Base-by-base conservation (phyloP, 2,797 vertebrate species). In the Diplodus sargus region DNA sequence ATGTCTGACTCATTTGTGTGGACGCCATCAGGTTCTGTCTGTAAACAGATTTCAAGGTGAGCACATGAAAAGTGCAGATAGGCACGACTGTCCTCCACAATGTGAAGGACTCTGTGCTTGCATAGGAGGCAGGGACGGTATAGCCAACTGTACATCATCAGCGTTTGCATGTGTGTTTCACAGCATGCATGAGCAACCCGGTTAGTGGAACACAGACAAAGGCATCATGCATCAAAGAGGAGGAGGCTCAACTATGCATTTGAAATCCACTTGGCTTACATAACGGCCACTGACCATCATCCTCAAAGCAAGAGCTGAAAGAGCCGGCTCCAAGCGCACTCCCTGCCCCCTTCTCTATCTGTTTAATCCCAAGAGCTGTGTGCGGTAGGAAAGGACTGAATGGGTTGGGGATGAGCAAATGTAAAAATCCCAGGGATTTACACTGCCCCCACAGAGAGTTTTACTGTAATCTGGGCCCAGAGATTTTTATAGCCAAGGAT, bases 341-440 rank as follows among this genome's bases (percentile, higher is more conserved):
- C 82, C 87, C 92, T 79, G 14, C 82, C 89, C 92, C 86, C 85
- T 72, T 82, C 85, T 69, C 85, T 84, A 54, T 81, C 88, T 63
- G 69, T 86, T 92, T 93, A 94, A 93, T 94, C 93, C 91, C 87
- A 78, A 85, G 87, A 90, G 88, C 82, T 87, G 81, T 82, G 83
- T 81, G 83, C 74, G 64, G 70, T 74, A 67, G 80, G 59, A 75
- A 87, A 80, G 12, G 82, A 85, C 85, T 88, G 77, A 89, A 90
- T 83, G 87, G 87, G 79, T 83, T 78, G 84, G 79, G 79, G 81
- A 84, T 86, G 81, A 90, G 86, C 87, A 89, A 89, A 93, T 91
- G 86, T 88, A 90, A 90, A 93, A 93, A 91, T 93, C 80, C 86
- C 66, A 61, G 84, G 91, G 93, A 93, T 95, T 93, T 94, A 91